phyloP scores from a whole-genome alignment of 2,888 invertebrate species.

The Saturnia japonica region DNA sequence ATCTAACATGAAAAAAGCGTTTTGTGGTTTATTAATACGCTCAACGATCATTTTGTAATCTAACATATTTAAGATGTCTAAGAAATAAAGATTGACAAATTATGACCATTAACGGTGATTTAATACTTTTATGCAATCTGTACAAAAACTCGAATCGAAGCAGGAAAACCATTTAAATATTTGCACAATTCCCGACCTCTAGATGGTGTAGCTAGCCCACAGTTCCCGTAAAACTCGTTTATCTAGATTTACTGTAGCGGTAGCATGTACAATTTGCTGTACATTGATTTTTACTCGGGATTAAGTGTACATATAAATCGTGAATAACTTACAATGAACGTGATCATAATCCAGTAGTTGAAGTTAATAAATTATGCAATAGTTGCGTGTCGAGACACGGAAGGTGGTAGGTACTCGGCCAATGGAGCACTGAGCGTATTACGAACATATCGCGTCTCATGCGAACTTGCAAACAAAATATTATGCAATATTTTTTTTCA shows the following conservation, averaged over 20 bases:
- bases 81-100: neutral
- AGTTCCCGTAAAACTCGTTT: constrained; percentile 71
- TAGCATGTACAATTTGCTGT: constrained; percentile 30
- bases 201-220: constrained; percentile 50
- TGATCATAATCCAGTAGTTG: constrained; percentile 28
- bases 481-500: constrained; percentile 26
- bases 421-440: constrained; percentile 70
- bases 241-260: constrained; percentile 35
- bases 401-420: constrained; percentile 73
- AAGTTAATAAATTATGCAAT: constrained; percentile 60
- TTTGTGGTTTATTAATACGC: neutral
- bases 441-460: constrained; percentile 49
- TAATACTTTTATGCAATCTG: constrained; percentile 7
- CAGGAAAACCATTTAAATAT: constrained; percentile 71
- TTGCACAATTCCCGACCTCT: constrained; percentile 71
- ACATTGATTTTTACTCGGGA: constrained; percentile 31
- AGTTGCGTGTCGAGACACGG: constrained; percentile 71
- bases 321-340: constrained; percentile 39
- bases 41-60: neutral
- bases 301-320: constrained; percentile 15
- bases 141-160: constrained; percentile 33
- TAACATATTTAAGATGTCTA: neutral
- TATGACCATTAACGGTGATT: neutral
- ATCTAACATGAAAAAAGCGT: neutral
- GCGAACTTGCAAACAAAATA: constrained; percentile 41